These are phyloP conservation scores for Protaetia brevitarsis DNA, from an alignment of 1,140 invertebrate species.

Conservation along the genomic window DNA sequence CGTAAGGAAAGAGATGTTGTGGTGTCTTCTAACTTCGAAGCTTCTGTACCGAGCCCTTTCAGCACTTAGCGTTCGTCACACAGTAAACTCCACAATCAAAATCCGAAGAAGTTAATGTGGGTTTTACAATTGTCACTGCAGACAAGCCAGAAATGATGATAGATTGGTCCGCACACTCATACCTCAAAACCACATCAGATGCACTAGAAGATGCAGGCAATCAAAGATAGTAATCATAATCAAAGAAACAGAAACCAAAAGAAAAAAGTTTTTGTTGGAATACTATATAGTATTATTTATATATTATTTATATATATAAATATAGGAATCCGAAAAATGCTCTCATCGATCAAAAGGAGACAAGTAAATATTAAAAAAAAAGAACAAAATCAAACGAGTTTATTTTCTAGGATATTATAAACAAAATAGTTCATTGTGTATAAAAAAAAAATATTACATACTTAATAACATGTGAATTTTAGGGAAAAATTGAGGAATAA, in stretches of 20 bases:
- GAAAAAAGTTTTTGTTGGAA: constrained; percentile 8
- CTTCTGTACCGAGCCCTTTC: constrained; percentile 47
- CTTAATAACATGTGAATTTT: constrained; percentile 16
- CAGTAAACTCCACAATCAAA: not conserved
- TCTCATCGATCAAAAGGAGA: constrained; percentile 10
- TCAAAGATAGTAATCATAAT: constrained; percentile 27
- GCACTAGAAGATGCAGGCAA: constrained; percentile 28
- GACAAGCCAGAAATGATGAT: constrained; percentile 6
- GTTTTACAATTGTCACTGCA: not conserved
- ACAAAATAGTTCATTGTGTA: constrained; percentile 11
- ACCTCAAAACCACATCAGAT: constrained; percentile 1
- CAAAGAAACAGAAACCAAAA: constrained; percentile 17
- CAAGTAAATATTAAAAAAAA: not conserved
- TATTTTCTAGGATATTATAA: constrained; percentile 23
- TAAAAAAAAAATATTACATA: constrained; percentile 25
- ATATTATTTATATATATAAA: too few species aligned
- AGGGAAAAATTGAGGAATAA: not conserved
- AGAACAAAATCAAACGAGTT: constrained; percentile 20
- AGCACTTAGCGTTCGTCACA: constrained; percentile 41
- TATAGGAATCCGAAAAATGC: not conserved
- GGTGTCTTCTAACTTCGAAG: constrained; percentile 32
- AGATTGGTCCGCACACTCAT: constrained; percentile 16
- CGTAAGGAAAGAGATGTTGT: constrained; percentile 35
- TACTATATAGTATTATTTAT: not conserved
- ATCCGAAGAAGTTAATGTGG: not conserved